Conservation (phyloP, 2,113 vertebrate species). For the Gymnocephalus cernua region DNA sequence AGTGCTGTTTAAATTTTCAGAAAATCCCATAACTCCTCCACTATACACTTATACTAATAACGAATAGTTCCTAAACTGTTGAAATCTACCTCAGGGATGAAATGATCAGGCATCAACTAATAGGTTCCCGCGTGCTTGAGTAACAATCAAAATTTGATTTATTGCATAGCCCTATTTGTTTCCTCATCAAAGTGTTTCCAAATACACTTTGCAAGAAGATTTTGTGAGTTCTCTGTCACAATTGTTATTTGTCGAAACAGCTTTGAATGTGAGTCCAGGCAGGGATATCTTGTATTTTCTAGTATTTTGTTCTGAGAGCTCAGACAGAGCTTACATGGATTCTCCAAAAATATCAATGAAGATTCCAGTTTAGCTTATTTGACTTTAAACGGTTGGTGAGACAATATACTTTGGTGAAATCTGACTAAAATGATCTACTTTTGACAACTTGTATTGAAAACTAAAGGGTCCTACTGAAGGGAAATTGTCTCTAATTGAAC, state of each 20-base stretch:
- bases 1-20: too few relatives aligned
- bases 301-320: conserved; percentile 47
- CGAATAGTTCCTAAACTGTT: too few relatives aligned
- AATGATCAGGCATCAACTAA: too few relatives aligned
- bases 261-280: conserved; percentile 28
- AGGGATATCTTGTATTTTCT: conserved; percentile 13
- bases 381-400: conserved; percentile 20
- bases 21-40: too few relatives aligned
- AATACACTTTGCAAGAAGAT: background rate
- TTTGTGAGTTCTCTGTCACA: conserved; percentile 8
- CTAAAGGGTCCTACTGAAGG: conserved; percentile 30
- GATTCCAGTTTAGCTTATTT: conserved; percentile 10
- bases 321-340: conserved; percentile 28
- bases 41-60: too few relatives aligned
- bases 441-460: conserved; percentile 51
- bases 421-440: conserved; percentile 42
- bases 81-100: too few relatives aligned
- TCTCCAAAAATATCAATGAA: conserved; percentile 16
- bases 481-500: conserved; percentile 56
- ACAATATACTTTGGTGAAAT: conserved; percentile 38
- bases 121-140: too few relatives aligned
- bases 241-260: conserved; percentile 31
- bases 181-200: conserved; percentile 5
- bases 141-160: too few relatives aligned
- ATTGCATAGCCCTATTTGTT: background rate